Evolutionary conservation across 2,888 invertebrate genomes (phyloP), one percentile per base, ranked within the genome.

Genomic region (Drosophila anomalata): DNA sequence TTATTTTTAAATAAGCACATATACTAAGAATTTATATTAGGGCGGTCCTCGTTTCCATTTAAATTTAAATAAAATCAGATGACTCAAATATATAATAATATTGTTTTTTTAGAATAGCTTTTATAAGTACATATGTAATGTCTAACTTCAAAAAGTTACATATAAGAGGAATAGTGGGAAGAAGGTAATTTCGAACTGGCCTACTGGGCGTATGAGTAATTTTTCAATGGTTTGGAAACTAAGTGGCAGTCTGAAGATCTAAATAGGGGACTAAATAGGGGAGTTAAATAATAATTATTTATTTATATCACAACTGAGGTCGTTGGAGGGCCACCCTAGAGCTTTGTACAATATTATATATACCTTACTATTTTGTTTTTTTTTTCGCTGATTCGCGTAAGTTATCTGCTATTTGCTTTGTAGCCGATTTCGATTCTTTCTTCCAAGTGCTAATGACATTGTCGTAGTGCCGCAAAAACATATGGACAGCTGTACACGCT

Each of bases 1-100:
- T 83, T 83, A 87, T 83, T 85, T 81, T 67, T 78, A 84, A 75
- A 61, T 48, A 51, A 41, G 33, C 69, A 55, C 57, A 54, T 41
- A 47, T 36, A 54, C 50, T 50, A 54, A 11, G 39, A 33, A 47
- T 33, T 20, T 29, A 20, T 33, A 33, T 5, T 24, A 22, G 7
- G 7, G 36, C 2, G 36, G 36, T 14, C 36, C 36, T n/a, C 6
- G 36, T 36, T 36, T 36, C 6, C 5, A 29, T 9, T 2, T 29
- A 29, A 29, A 29, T 29, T 9, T 9, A 9, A 29, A 9, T 29
- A 3, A 3, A 9, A 29, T 29, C 29, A 0, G 9, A 29, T 29
- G 29, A 29, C 29, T 9, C 29, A 29, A 29, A 29, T 9, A 8
- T 29, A 29, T 29, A 29, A 29, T 29, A 7, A 29, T 29, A 0